Conservation (phyloP, 2,888 invertebrate genomes). For the Odontocolon sp. region DNA sequence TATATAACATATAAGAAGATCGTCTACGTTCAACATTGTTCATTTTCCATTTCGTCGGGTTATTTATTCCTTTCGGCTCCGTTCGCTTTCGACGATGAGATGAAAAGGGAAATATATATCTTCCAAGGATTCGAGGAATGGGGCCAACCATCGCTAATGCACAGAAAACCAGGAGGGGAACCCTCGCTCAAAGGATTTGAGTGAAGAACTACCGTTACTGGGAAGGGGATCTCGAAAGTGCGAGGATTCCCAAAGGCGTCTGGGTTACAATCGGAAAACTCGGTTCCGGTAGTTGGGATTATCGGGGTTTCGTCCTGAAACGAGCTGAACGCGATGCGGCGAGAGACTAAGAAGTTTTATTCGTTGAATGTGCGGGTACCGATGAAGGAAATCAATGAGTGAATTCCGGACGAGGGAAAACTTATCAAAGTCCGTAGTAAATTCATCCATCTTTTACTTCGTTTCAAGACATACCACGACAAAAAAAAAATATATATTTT, state of each 20-base stretch:
- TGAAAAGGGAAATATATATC: neutral
- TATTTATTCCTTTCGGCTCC: no score
- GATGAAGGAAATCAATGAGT: conserved; percentile 26
- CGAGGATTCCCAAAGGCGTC: conserved; percentile 43
- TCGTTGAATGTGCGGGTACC: conserved; percentile 3
- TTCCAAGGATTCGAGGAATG: neutral
- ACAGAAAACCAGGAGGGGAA: conserved; percentile 1
- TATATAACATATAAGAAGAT: no score
- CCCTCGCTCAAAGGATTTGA: conserved; percentile 28
- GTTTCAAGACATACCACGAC: neutral
- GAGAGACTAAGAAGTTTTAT: conserved; percentile 22
- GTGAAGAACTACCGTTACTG: neutral
- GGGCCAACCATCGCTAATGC: neutral
- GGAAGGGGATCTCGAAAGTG: conserved; percentile 5
- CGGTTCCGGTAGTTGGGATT: conserved; percentile 30
- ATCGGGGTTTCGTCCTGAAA: conserved; percentile 24
- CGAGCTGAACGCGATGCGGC: neutral
- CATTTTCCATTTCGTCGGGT: no score
- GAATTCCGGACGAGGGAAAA: conserved; percentile 14
- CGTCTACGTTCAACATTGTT: no score
- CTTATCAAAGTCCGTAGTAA: conserved; percentile 16
- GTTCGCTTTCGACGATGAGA: neutral
- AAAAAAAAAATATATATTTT: no score
- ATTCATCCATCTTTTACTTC: neutral
- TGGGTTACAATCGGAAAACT: conserved; percentile 47